Evolutionary conservation across 2,113 vertebrate genomes (phyloP).

Genomic region (Carlito syrichta): DNA sequence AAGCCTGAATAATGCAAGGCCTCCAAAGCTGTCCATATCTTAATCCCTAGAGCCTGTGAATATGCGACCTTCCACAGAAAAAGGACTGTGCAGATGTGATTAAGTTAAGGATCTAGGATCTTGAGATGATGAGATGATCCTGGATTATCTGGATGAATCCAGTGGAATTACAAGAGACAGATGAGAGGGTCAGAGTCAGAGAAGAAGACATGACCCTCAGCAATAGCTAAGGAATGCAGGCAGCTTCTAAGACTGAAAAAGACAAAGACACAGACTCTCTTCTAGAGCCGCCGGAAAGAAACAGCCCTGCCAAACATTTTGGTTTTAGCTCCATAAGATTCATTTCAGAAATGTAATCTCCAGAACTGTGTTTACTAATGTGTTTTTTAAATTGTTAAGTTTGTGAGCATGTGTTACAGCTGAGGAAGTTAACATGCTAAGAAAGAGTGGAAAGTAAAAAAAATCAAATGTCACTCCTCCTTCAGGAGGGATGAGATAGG

Average conservation of each 20-base stretch:
- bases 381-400: neutral
- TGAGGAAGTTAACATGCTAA: fast-evolving
- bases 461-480: fast-evolving
- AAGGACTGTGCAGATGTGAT: neutral
- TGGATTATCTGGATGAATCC: neutral
- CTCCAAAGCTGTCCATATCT: neutral
- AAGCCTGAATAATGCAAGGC: fast-evolving
- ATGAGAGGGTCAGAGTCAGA: neutral
- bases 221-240: fast-evolving
- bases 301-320: fast-evolving
- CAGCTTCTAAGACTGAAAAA: no score
- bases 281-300: no score
- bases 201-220: neutral
- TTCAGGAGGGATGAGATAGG: fast-evolving
- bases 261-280: fast-evolving
- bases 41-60: no score
- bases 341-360: neutral
- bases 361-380: fast-evolving
- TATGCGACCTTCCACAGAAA: neutral
- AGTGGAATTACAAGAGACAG: neutral
- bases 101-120: neutral
- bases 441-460: neutral
- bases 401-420: no score
- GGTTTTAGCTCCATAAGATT: neutral
- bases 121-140: neutral